Evolutionary conservation across 2,888 invertebrate species (phyloP).

Genomic region (Crioceris asparagi): DNA sequence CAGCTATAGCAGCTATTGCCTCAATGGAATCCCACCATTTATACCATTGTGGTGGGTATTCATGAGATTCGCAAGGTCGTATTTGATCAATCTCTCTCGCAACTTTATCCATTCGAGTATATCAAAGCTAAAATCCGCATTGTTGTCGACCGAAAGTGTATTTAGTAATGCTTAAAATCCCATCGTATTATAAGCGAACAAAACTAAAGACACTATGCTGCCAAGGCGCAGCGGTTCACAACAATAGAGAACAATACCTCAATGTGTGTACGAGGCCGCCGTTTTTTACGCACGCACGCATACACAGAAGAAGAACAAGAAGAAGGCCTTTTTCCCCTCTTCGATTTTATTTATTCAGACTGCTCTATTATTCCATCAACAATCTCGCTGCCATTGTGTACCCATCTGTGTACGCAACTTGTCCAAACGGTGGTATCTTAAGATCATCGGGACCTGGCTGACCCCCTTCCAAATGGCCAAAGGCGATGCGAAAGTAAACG

Average conservation of each 20-base stretch:
- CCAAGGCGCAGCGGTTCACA: slow-evolving; percentile 20
- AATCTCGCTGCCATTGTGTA: slow-evolving; percentile 34
- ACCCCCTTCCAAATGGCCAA: slow-evolving; percentile 15
- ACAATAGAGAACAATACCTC: slow-evolving; percentile 27
- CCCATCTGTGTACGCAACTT: slow-evolving; percentile 32
- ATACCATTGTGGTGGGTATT: too few relatives aligned
- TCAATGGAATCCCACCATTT: too few relatives aligned
- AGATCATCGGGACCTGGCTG: slow-evolving; percentile 16
- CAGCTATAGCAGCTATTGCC: too few relatives aligned
- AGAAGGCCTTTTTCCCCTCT: slow-evolving; percentile 16
- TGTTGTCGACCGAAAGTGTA: too few relatives aligned
- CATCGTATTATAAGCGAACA: slow-evolving; percentile 30
- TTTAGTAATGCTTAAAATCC: slow-evolving; percentile 25
- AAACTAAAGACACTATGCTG: slow-evolving; percentile 28
- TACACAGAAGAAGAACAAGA: slow-evolving; percentile 1
- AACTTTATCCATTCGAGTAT: too few relatives aligned
- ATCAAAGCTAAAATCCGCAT: too few relatives aligned
- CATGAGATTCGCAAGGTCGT: too few relatives aligned
- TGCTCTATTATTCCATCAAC: slow-evolving; percentile 37
- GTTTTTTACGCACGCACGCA: slow-evolving; percentile 27
- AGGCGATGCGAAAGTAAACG: too few relatives aligned
- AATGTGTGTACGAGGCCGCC: slow-evolving; percentile 12
- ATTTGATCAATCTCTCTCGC: too few relatives aligned
- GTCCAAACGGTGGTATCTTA: slow-evolving; percentile 21
- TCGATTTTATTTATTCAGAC: slow-evolving; percentile 31